Evolutionary conservation across 2,113 vertebrate species (phyloP).

Genomic region (Pseudolaguvia tuberculata): DNA sequence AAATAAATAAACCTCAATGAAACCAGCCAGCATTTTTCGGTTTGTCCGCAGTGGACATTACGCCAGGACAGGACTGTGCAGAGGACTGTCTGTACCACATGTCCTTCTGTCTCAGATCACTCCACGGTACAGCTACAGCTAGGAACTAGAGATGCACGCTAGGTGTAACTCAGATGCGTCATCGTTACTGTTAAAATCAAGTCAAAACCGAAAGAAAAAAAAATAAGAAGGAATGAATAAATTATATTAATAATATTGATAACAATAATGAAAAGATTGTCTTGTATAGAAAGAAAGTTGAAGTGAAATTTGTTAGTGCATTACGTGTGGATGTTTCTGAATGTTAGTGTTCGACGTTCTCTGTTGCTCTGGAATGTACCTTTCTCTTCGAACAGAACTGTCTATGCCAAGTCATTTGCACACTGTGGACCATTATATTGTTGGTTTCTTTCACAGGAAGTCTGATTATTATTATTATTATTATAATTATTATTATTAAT

Average conservation of each 20-base stretch:
- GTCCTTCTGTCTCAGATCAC: neutral
- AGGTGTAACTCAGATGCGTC: slow-evolving; percentile 35
- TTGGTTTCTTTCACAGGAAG: slow-evolving; percentile 46
- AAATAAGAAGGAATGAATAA: slow-evolving; percentile 16
- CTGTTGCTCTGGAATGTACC: slow-evolving; percentile 50
- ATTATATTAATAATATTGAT: slow-evolving; percentile 44
- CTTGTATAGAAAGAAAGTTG: slow-evolving; percentile 60
- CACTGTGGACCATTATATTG: slow-evolving; percentile 71
- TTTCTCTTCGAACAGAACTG: slow-evolving; percentile 71
- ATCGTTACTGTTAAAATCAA: slow-evolving; percentile 62
- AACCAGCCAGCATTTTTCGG: slow-evolving; percentile 31
- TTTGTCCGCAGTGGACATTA: slow-evolving; percentile 31
- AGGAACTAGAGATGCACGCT: slow-evolving; percentile 34
- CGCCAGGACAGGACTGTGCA: slow-evolving; percentile 6
- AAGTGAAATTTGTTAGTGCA: slow-evolving; percentile 60
- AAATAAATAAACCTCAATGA: slow-evolving; percentile 25
- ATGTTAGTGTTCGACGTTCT: slow-evolving; percentile 62
- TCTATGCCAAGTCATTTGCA: slow-evolving; percentile 81
- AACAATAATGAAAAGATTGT: slow-evolving; percentile 38
- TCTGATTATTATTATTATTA: slow-evolving; percentile 31
- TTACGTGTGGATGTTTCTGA: slow-evolving; percentile 76
- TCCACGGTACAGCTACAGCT: slow-evolving; percentile 32
- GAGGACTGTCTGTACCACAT: neutral
- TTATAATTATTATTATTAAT: slow-evolving; percentile 67
- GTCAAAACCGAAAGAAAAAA: slow-evolving; percentile 56